Percentiles rank a stretch among this genome's conserved stretches.
Conservation (phyloP, 2,113 vertebrate species). For the Siphamia tubifer region DNA sequence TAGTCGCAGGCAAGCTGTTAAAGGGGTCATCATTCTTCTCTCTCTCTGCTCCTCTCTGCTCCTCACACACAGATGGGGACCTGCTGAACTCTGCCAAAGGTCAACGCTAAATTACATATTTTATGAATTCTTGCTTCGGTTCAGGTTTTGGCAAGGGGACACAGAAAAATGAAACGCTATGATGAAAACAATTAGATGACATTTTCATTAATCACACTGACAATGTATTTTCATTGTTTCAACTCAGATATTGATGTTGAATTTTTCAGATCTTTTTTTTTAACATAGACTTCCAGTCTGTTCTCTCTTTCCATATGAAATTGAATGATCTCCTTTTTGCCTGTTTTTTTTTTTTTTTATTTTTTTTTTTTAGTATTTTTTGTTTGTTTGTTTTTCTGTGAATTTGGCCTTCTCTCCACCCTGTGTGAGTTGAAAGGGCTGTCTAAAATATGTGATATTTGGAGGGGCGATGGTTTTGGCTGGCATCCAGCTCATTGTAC, state of each 20-base stretch:
- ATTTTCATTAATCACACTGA: slow-evolving; percentile 48
- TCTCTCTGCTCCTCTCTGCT: slow-evolving; percentile 75
- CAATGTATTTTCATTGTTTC: neutral
- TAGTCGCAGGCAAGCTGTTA: slow-evolving; percentile 90
- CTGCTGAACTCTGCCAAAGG: slow-evolving; percentile 92
- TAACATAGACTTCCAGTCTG: slow-evolving; percentile 16
- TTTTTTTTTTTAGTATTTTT: too few relatives aligned
- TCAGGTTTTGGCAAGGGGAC: slow-evolving; percentile 41
- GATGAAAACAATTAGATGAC: slow-evolving; percentile 51
- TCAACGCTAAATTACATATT: slow-evolving; percentile 85
- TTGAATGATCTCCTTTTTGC: slow-evolving; percentile 32
- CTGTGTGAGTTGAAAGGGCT: slow-evolving; percentile 55
- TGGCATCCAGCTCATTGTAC: slow-evolving; percentile 76
- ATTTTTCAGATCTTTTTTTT: neutral
- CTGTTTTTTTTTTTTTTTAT: neutral
- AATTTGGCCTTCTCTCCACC: slow-evolving; percentile 30
- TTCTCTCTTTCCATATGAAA: slow-evolving; percentile 37
- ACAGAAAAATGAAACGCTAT: slow-evolving; percentile 50
- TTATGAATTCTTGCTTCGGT: slow-evolving; percentile 73
- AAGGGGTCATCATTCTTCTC: slow-evolving; percentile 90
- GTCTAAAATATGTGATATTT: slow-evolving; percentile 67
- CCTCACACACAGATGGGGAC: slow-evolving; percentile 94
- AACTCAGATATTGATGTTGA: neutral
- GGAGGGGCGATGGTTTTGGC: slow-evolving; percentile 78
- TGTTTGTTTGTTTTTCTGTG: neutral